phyloP scores from a whole-genome alignment of 1,140 invertebrate species.

The Cydia fagiglandana region DNA sequence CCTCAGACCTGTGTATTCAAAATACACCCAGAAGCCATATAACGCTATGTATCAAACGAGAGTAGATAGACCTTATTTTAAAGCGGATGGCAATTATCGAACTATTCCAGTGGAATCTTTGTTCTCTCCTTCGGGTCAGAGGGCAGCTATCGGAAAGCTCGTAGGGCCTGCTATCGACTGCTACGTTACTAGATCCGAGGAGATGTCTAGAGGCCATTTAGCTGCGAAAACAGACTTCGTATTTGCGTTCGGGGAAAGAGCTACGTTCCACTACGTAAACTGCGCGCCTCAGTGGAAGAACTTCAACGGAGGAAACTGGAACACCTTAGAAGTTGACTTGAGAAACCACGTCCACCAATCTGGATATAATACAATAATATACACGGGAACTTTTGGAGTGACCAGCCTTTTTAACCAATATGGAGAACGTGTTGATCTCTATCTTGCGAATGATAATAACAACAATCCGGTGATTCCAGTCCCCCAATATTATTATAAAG shows the following conservation, averaged over 20 bases:
- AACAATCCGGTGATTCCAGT: conserved; percentile 72
- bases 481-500: conserved; percentile 77
- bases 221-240: conserved; percentile 84
- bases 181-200: conserved; percentile 51
- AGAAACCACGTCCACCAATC: conserved; percentile 64
- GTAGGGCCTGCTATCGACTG: conserved; percentile 53
- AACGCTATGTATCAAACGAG: conserved; percentile 63
- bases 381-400: conserved; percentile 78
- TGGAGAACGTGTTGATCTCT: conserved; percentile 65
- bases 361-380: conserved; percentile 73
- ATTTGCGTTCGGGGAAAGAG: conserved; percentile 81
- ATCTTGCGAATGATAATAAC: conserved; percentile 67
- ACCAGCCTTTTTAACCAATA: conserved; percentile 67
- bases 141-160: conserved; percentile 50
- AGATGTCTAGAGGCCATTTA: conserved; percentile 83
- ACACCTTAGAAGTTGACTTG: conserved; percentile 72
- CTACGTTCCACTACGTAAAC: conserved; percentile 85
- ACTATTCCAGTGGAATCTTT: conserved; percentile 52
- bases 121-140: conserved; percentile 59
- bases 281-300: conserved; percentile 83
- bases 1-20: conserved; percentile 61
- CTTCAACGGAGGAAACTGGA: conserved; percentile 85
- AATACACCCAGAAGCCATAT: conserved; percentile 68
- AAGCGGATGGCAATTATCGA: conserved; percentile 51
- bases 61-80: conserved; percentile 63